Percentiles rank a stretch among this genome's conserved stretches.
Evolutionary conservation across 1,140 invertebrate genomes (phyloP).

Genomic region (Nasonia vitripennis): DNA sequence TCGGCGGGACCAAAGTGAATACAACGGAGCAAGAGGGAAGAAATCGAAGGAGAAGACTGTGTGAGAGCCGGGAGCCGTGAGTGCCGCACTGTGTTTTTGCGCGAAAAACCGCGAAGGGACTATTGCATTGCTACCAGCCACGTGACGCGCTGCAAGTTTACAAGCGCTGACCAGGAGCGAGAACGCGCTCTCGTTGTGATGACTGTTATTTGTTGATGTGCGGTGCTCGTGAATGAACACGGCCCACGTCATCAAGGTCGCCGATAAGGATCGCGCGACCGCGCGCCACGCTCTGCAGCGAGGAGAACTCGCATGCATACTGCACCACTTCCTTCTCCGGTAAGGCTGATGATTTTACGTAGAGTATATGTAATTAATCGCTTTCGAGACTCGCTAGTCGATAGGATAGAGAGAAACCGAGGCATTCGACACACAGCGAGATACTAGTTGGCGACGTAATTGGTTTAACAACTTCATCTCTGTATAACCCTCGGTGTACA

Average conservation of each 20-base stretch:
- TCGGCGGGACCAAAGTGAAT: too few relatives aligned
- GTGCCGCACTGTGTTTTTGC: neutral
- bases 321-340: too few relatives aligned
- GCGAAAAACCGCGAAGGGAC: too few relatives aligned
- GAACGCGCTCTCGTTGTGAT: neutral
- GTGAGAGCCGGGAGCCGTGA: neutral
- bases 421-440: neutral
- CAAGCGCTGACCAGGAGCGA: neutral
- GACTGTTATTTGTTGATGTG: neutral
- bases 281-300: neutral
- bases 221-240: constrained; percentile 11
- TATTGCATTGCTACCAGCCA: neutral
- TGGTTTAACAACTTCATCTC: too few relatives aligned
- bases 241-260: constrained; percentile 7
- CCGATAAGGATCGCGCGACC: constrained; percentile 27
- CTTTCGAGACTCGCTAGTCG: neutral
- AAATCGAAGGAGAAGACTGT: too few relatives aligned
- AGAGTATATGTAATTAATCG: neutral
- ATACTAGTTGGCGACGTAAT: neutral
- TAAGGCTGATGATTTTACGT: too few relatives aligned
- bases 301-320: too few relatives aligned
- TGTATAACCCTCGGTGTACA: too few relatives aligned
- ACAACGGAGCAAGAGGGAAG: too few relatives aligned
- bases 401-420: neutral
- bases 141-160: neutral